phyloP scores from a whole-genome alignment of 2,797 vertebrate genomes.

The Erpetoichthys calabaricus region DNA sequence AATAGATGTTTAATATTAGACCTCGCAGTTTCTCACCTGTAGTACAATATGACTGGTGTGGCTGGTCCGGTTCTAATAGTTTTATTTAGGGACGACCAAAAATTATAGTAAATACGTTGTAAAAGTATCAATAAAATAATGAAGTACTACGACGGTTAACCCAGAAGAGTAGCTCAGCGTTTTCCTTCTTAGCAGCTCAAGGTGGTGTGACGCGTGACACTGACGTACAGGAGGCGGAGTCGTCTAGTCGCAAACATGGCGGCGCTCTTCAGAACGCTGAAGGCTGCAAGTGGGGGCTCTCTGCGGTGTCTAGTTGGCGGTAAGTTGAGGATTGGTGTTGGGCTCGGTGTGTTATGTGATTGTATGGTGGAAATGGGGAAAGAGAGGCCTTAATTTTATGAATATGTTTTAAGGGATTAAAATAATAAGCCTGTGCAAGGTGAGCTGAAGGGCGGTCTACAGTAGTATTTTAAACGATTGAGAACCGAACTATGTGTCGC shows the following conservation, averaged over 20 bases:
- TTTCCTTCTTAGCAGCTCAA: neutral
- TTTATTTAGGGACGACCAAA: too few species aligned
- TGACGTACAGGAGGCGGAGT: slow-evolving; percentile 8
- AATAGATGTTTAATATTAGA: too few species aligned
- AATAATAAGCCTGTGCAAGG: slow-evolving; percentile 24
- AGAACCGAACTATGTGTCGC: too few species aligned
- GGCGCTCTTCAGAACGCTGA: slow-evolving; percentile 48
- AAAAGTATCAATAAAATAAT: too few species aligned
- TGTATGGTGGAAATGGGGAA: neutral
- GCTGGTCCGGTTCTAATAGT: too few species aligned
- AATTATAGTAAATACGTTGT: too few species aligned
- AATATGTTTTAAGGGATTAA: too few species aligned
- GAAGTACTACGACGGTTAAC: too few species aligned
- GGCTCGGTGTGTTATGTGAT: neutral
- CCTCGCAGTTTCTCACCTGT: too few species aligned
- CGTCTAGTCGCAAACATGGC: slow-evolving; percentile 40
- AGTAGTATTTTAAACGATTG: neutral
- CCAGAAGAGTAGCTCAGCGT: too few species aligned
- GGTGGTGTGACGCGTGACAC: slow-evolving; percentile 9
- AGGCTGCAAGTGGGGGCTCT: slow-evolving; percentile 29
- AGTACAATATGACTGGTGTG: too few species aligned
- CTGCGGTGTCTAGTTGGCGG: slow-evolving; percentile 37
- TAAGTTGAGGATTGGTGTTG: slow-evolving; percentile 20
- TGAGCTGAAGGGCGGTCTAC: slow-evolving; percentile 38
- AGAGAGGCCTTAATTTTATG: too few species aligned